These are phyloP conservation scores for Tonatia bakeri DNA, from an alignment of 2,113 vertebrate genomes.

Conservation along the genomic window DNA sequence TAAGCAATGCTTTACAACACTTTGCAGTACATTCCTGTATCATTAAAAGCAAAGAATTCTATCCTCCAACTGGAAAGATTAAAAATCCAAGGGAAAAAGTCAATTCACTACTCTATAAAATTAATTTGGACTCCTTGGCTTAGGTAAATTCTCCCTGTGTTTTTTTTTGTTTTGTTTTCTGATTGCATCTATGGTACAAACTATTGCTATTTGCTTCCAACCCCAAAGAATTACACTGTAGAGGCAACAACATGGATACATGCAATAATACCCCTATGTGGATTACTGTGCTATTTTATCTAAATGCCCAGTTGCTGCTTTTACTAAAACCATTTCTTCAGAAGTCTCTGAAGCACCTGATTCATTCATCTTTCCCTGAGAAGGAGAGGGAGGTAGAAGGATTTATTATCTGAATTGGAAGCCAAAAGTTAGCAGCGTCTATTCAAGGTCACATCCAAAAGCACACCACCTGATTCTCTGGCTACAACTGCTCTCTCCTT, in stretches of 20 bases:
- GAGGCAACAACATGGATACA: neutral
- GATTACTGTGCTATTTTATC: neutral
- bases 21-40: neutral
- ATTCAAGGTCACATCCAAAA: conserved; percentile 27
- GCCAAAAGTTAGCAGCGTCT: conserved; percentile 14
- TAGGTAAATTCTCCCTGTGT: neutral
- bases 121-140: neutral
- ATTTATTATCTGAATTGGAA: conserved; percentile 41
- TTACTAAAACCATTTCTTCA: neutral
- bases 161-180: neutral
- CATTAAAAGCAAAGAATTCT: neutral
- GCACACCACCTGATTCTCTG: neutral
- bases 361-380: conserved; percentile 17
- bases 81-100: neutral
- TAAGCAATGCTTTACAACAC: neutral
- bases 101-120: neutral
- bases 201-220: neutral
- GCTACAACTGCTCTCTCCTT: neutral
- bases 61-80: neutral
- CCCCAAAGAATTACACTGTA: neutral
- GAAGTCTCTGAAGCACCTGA: neutral
- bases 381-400: neutral
- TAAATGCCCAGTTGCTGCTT: neutral
- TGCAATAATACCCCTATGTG: neutral
- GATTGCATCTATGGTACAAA: neutral